Percentiles rank a stretch among this genome's conserved stretches.
Conservation (phyloP, 2,888 invertebrate genomes). For the Ypsolopha scabrella region DNA sequence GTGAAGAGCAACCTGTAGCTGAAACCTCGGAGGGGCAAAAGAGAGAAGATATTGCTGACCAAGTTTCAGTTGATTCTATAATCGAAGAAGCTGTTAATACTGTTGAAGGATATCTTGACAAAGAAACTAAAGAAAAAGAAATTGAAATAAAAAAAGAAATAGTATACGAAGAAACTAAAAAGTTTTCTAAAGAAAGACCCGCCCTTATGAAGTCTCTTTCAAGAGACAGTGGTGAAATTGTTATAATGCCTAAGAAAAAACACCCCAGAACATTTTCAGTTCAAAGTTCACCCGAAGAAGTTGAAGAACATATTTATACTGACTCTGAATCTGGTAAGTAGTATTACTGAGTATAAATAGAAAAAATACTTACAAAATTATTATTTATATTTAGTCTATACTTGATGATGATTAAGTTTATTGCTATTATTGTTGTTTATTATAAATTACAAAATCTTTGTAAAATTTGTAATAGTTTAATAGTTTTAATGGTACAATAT, state of each 20-base stretch:
- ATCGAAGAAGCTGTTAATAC: slow-evolving; percentile 58
- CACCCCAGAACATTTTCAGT: slow-evolving; percentile 61
- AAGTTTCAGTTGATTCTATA: slow-evolving; percentile 59
- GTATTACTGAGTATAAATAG: too few relatives aligned
- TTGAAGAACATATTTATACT: slow-evolving; percentile 65
- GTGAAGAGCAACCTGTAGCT: slow-evolving; percentile 39
- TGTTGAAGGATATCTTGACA: slow-evolving; percentile 47
- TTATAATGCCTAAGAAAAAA: slow-evolving; percentile 62
- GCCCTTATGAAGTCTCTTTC: slow-evolving; percentile 58
- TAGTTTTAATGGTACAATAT: too few relatives aligned
- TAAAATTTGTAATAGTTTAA: too few relatives aligned
- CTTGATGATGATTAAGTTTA: too few relatives aligned
- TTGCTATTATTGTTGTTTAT: too few relatives aligned
- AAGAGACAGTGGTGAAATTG: slow-evolving; percentile 56
- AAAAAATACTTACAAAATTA: too few relatives aligned
- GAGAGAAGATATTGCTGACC: slow-evolving; percentile 34
- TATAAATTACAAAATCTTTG: too few relatives aligned
- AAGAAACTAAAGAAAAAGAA: slow-evolving; percentile 29
- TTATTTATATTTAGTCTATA: too few relatives aligned
- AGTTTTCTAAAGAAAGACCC: slow-evolving; percentile 43
- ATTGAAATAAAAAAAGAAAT: slow-evolving; percentile 36
- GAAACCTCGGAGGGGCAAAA: slow-evolving; percentile 19
- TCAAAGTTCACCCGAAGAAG: slow-evolving; percentile 66
- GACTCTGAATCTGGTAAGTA: slow-evolving; percentile 61
- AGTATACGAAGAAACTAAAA: slow-evolving; percentile 38